Evolutionary conservation across 2,888 invertebrate genomes (phyloP).

Genomic region (Ernsta delagoae): DNA sequence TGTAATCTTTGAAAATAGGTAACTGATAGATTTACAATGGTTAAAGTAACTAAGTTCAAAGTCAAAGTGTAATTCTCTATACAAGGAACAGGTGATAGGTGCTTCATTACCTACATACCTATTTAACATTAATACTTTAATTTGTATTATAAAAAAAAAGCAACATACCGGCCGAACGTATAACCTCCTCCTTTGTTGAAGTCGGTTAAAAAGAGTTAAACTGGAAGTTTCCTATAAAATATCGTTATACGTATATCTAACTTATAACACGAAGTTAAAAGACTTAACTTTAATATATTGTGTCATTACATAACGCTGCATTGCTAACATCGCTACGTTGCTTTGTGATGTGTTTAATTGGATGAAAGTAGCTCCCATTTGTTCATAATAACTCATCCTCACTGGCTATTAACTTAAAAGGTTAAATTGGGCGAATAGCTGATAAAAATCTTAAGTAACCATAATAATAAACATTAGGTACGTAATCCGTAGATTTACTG

Average conservation of each 20-base stretch:
- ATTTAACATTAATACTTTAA: too few species aligned
- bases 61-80: too few species aligned
- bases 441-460: constrained; percentile 15
- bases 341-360: constrained; percentile 35
- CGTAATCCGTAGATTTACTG: background rate
- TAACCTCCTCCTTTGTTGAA: too few species aligned
- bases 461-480: constrained; percentile 3
- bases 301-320: constrained; percentile 18
- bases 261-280: background rate
- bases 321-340: constrained; percentile 17
- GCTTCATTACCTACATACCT: background rate
- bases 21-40: background rate
- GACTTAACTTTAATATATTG: background rate
- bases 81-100: too few species aligned
- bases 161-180: too few species aligned
- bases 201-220: background rate
- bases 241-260: too few species aligned
- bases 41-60: background rate
- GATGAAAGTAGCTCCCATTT: constrained; percentile 29
- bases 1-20: background rate
- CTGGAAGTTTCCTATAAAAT: background rate
- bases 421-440: constrained; percentile 2
- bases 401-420: constrained; percentile 8
- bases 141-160: too few species aligned
- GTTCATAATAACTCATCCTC: constrained; percentile 15